phyloP scores from a whole-genome alignment of 2,888 invertebrate species.

The Xestobium rufovillosum region DNA sequence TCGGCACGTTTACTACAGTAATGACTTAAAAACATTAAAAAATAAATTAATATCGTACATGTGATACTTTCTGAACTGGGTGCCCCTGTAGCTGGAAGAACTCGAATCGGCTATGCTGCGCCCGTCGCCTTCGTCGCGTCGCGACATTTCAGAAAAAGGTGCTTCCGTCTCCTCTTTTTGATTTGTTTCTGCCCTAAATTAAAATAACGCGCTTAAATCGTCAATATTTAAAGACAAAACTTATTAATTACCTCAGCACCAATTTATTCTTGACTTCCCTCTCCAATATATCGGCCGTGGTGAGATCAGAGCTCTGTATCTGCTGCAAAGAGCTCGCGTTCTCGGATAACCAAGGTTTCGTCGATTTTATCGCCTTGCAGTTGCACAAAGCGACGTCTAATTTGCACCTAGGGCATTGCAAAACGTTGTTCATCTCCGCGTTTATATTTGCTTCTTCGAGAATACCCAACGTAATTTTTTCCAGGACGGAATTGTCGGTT shows the following conservation, averaged over 20 bases:
- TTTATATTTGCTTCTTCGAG: constrained; percentile 31
- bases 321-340: constrained; percentile 54
- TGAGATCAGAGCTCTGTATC: constrained; percentile 63
- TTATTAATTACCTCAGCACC: constrained; percentile 29
- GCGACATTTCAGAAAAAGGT: constrained; percentile 67
- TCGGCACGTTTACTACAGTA: too few relatives aligned
- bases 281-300: constrained; percentile 66
- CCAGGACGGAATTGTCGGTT: constrained; percentile 44
- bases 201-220: too few relatives aligned
- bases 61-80: constrained; percentile 34
- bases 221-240: too few relatives aligned
- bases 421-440: constrained; percentile 24
- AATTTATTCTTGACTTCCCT: constrained; percentile 45
- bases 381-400: constrained; percentile 27
- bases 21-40: too few relatives aligned
- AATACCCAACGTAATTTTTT: constrained; percentile 44
- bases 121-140: constrained; percentile 86
- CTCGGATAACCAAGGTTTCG: constrained; percentile 63
- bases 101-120: constrained; percentile 87
- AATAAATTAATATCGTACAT: too few relatives aligned
- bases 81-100: constrained; percentile 52
- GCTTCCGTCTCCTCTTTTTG: constrained; percentile 36
- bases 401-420: constrained; percentile 33
- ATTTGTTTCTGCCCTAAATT: constrained; percentile 30
- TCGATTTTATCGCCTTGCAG: constrained; percentile 30